A percentile compares a stretch with the other conserved stretches of the same genome.
phyloP scores from a whole-genome alignment of 1,140 invertebrate genomes.

The Nebria ingens region DNA sequence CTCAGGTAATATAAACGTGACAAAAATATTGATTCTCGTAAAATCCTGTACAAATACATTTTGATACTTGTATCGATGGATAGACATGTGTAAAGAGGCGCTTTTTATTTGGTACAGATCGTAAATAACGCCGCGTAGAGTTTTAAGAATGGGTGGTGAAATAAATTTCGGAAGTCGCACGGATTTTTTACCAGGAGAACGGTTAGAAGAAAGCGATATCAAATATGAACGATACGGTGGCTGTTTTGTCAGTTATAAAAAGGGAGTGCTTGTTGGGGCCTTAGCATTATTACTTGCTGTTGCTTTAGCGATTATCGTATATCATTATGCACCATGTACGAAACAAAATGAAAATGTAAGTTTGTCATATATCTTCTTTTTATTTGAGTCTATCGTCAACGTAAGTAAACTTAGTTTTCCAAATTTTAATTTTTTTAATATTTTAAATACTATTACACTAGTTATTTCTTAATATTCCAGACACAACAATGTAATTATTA shows the following conservation, averaged over 20 bases:
- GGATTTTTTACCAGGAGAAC: conserved; percentile 20
- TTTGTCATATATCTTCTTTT: background rate
- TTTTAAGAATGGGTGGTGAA: background rate
- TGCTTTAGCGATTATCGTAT: background rate
- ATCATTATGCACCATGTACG: background rate
- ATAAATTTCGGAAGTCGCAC: conserved; percentile 18
- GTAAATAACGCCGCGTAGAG: too few relatives aligned
- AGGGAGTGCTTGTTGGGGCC: conserved; percentile 11
- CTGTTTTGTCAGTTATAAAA: conserved; percentile 31
- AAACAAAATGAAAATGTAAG: background rate
- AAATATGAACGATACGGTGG: conserved; percentile 28
- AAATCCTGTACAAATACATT: too few relatives aligned
- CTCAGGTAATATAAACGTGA: too few relatives aligned
- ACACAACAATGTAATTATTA: too few relatives aligned
- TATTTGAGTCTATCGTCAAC: too few relatives aligned
- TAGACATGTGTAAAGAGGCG: too few relatives aligned
- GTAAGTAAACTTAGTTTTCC: too few relatives aligned
- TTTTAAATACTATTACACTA: too few relatives aligned
- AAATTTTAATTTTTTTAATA: background rate
- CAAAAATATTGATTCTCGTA: too few relatives aligned
- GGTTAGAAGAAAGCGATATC: conserved; percentile 21
- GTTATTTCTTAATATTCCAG: too few relatives aligned
- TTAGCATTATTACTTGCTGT: conserved; percentile 18
- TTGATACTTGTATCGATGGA: too few relatives aligned
- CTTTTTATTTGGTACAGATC: too few relatives aligned